Base-by-base conservation (phyloP, 1,140 invertebrate species). In the roundworm (Caenorhabditis elegans) region DNA sequence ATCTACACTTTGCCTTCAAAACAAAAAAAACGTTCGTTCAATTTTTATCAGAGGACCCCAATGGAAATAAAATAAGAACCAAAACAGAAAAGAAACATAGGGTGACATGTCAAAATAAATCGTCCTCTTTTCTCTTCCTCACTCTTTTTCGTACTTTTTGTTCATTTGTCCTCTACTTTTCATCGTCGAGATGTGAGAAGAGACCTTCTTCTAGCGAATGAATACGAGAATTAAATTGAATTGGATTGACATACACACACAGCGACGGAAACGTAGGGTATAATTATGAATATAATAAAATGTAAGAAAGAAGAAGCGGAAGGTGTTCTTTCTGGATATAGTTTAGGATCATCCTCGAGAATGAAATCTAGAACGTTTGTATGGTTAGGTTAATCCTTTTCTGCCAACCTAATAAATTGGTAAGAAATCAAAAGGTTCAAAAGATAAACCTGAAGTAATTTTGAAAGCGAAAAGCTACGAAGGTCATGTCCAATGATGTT, bases 61-160 rank as follows among this genome's bases (percentile, higher is more conserved):
- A 11, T 39, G 8, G 10, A n/a, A 60, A 28, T 70, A 70, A 31
- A 31, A 39, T 19, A 70, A 70, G 11, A 24, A 70, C 6, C 6
- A 8, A 3, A 11, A 26, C 6, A 28, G 22, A 43, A 70, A 70
- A 26, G 60, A 43, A 70, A 70, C 34, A 70, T 60, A 17, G 10
- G 8, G 60, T 39, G 60, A 70, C 60, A 70, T 70, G 60, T 39
- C 60, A 70, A 39, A 70, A 70, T 70, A 70, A 70, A 70, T 70
- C 60, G 60, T 39, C 34, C 19, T 70, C 34, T n/a, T 8, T 28
- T 34, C 26, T 34, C 10, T 28, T 60, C 17, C 55, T 60, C 5
- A 17, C 55, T 43, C 19, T 28, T 22, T 26, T 39, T 43, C 60
- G 28, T 11, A 26, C 26, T 60, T 11, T 60, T 60, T 70, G 11